Evolutionary conservation across 2,888 invertebrate genomes (phyloP).

Genomic region (Sepiola atlantica): DNA sequence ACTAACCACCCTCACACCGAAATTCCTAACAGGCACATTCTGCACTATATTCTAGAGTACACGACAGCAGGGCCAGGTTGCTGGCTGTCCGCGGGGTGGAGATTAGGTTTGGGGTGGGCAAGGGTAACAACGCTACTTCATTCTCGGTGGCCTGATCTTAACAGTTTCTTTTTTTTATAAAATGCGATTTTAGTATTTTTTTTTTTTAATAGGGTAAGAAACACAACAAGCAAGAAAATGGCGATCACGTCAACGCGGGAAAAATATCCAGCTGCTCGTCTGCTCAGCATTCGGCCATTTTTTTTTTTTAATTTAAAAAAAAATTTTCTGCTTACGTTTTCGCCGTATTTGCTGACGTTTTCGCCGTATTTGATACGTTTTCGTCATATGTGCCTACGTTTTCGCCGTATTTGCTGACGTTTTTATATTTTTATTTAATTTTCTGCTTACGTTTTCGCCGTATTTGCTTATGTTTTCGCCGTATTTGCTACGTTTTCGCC

Average conservation of each 20-base stretch:
- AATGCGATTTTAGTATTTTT: background rate
- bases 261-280: background rate
- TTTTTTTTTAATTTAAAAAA: background rate
- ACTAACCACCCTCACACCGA: background rate
- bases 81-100: too few relatives aligned
- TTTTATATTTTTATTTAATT: too few relatives aligned
- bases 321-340: background rate
- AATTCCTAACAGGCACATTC: background rate
- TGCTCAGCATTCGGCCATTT: background rate
- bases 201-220: background rate
- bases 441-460: background rate
- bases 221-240: background rate
- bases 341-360: background rate
- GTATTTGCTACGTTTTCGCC: background rate
- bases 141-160: conserved; percentile 19
- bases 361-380: background rate
- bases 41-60: background rate
- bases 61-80: background rate
- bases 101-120: background rate
- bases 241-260: background rate
- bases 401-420: background rate
- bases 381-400: background rate
- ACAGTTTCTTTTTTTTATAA: background rate
- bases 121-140: background rate
- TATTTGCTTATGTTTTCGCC: background rate